Conservation (phyloP, 1,140 invertebrate genomes). For the Arion vulgaris region DNA sequence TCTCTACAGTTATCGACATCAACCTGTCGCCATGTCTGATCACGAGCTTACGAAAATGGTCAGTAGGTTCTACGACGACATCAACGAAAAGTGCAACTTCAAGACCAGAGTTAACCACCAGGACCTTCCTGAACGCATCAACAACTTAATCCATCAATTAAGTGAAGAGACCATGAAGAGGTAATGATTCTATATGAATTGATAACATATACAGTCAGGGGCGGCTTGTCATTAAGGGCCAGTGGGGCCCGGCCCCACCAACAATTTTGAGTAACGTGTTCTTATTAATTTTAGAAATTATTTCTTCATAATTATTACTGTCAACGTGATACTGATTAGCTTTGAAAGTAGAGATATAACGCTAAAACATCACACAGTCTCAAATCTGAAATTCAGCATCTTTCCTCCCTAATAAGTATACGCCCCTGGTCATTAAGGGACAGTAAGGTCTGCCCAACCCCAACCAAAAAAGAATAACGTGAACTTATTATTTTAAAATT, state of each 20-base stretch:
- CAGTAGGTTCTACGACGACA: neutral
- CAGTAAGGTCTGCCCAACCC: no score
- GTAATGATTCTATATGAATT: neutral
- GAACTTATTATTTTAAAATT: no score
- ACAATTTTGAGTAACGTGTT: no score
- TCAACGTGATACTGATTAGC: no score
- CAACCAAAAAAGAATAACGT: neutral
- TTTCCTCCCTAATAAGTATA: no score
- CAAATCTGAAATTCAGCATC: neutral
- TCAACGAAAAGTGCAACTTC: conserved; percentile 16
- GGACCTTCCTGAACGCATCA: conserved; percentile 1
- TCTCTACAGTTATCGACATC: neutral
- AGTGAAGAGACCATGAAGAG: conserved; percentile 31
- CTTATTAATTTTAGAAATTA: no score
- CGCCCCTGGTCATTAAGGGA: neutral
- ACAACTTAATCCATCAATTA: conserved; percentile 16
- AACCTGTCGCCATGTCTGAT: neutral
- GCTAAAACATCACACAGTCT: no score
- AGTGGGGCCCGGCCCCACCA: no score
- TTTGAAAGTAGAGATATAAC: no score
- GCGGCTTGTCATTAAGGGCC: no score
- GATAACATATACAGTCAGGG: no score
- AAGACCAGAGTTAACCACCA: conserved; percentile 9
- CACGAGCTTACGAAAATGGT: neutral
- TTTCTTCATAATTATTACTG: no score